These are phyloP conservation scores for Smutsia temminckii DNA, from an alignment of 2,797 vertebrate genomes.

Conservation along the genomic window DNA sequence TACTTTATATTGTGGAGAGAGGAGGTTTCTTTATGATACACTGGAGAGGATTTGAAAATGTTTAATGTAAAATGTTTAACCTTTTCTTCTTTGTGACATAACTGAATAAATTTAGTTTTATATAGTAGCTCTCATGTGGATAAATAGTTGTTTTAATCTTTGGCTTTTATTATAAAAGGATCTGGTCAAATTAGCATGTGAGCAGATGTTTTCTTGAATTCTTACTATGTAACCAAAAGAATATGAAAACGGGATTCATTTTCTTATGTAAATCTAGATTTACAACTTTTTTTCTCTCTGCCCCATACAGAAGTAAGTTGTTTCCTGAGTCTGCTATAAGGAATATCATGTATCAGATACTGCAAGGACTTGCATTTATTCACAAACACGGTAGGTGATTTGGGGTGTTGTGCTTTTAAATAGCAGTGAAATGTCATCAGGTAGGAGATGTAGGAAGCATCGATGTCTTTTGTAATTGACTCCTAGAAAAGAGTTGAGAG, in stretches of 20 bases:
- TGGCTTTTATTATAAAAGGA: slow-evolving; percentile 26
- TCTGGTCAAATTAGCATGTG: neutral
- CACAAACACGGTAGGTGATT: slow-evolving; percentile 88
- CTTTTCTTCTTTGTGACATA: slow-evolving; percentile 37
- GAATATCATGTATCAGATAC: slow-evolving; percentile 91
- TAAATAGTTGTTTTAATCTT: slow-evolving; percentile 36
- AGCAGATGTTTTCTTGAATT: neutral
- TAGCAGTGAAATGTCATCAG: neutral
- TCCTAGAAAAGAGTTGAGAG: neutral
- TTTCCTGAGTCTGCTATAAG: slow-evolving; percentile 89
- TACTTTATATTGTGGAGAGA: slow-evolving; percentile 16
- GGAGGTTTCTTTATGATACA: neutral
- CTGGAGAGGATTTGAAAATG: neutral
- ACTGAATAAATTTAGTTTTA: slow-evolving; percentile 1
- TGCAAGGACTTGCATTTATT: slow-evolving; percentile 90
- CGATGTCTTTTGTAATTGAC: neutral
- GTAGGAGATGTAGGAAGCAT: neutral
- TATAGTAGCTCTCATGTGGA: neutral
- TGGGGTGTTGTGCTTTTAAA: neutral
- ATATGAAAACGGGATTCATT: neutral
- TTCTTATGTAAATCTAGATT: slow-evolving; percentile 42
- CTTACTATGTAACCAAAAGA: neutral
- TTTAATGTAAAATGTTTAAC: slow-evolving; percentile 34
- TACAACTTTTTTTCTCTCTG: slow-evolving; percentile 61
- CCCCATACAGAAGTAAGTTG: slow-evolving; percentile 84